Base-by-base conservation (phyloP, 2,113 vertebrate species). In the Balaeniceps rex region DNA sequence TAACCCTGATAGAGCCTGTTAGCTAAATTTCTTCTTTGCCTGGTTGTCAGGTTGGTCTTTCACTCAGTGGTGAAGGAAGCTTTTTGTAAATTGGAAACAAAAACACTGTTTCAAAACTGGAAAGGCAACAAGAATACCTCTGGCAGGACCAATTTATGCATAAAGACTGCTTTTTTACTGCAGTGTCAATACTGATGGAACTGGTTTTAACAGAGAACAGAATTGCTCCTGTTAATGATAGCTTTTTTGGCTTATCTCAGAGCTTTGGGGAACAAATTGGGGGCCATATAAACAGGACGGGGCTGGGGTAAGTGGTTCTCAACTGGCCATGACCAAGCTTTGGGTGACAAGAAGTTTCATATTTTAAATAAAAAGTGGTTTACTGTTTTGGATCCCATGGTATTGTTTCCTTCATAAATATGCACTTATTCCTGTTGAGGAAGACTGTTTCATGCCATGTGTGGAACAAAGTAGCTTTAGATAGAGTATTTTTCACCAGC, bases 51-150 rank as follows among this genome's bases (percentile, higher is more conserved):
- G 29, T 80, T 72, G 47, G 68, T 75, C 54, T 87, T 94, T 95
- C 74, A 72, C 77, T 84, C 58, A 9, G 66, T 9, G 3, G 54
- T 42, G 54, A 95, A 77, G 63, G 75, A 72, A 92, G 63, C 40
- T 70, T 91, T 93, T 94, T 80, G 94, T 91, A 89, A 94, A 93
- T 26, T 51, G 49, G 63, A 85, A 83, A 91, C 42, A 82, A 94
- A 93, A 42, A 18, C 38, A 66, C 40, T 40, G 28, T 79, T 94
- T 92, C 74, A 44, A 61, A 93, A 84, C 23, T n/a, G 75, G 87
- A 70, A 91, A 92, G 49, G n/a, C 70, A 83, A 85, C 24, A 52
- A 54, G 34, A 54, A 87, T 66, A 79, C 63, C 46, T 34, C 70
- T 83, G 74, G 52, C 57, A 93, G 69, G 49, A 74, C 33, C 29